These are phyloP conservation scores for Lasiurus cinereus DNA, from an alignment of 2,113 vertebrate genomes.

Conservation along the genomic window DNA sequence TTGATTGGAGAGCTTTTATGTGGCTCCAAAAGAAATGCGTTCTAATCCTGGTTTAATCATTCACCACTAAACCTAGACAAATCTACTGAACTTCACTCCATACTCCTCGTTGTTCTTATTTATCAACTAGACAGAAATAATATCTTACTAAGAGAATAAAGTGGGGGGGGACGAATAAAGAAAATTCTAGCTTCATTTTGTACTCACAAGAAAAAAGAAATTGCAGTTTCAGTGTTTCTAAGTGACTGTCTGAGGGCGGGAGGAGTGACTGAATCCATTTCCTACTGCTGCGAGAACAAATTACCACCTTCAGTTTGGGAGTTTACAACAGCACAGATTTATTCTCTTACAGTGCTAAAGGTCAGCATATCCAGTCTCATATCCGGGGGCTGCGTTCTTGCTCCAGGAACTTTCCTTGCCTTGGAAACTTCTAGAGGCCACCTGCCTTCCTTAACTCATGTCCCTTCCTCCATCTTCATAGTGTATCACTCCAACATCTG, in stretches of 20 bases:
- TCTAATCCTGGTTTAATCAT: slow-evolving; percentile 20
- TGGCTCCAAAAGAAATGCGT: not conserved
- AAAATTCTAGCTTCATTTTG: not conserved
- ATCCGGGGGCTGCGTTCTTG: not conserved
- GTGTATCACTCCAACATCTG: not conserved
- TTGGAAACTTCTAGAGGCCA: not conserved
- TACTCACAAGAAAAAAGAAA: not conserved
- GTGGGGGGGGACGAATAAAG: not conserved
- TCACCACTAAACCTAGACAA: not conserved
- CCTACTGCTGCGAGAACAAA: not conserved
- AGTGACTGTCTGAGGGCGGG: not conserved
- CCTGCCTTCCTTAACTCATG: not conserved
- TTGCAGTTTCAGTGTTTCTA: not conserved
- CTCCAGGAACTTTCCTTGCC: no score
- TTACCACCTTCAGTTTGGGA: not conserved
- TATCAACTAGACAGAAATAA: slow-evolving; percentile 17
- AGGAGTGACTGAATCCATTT: not conserved
- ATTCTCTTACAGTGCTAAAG: not conserved
- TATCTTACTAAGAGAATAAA: not conserved
- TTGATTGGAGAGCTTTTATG: not conserved
- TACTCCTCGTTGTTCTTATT: not conserved
- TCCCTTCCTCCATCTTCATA: not conserved
- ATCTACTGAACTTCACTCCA: slow-evolving; percentile 50
- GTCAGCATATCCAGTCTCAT: not conserved
- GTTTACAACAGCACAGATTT: not conserved